A percentile compares a stretch with the other conserved stretches of the same genome.
Conservation (phyloP, 2,113 vertebrate genomes). For the Equus przewalskii region DNA sequence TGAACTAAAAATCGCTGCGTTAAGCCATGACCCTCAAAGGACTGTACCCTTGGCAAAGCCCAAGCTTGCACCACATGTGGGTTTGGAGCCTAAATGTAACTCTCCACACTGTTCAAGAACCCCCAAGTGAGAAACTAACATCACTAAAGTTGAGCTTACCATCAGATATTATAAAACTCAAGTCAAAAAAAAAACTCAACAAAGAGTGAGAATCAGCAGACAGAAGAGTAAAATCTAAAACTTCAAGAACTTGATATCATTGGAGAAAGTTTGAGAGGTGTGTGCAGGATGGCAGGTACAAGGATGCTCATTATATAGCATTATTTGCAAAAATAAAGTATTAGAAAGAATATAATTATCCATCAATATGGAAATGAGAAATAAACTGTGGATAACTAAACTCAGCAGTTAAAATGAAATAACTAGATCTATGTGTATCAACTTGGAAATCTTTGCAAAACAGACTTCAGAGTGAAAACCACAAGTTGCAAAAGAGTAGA, state of each 20-base stretch:
- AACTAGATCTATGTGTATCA: background rate
- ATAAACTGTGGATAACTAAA: background rate
- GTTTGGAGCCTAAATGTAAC: background rate
- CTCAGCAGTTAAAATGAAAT: slow-evolving; percentile 42
- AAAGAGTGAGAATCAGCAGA: background rate
- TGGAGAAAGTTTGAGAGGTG: background rate
- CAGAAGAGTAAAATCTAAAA: background rate
- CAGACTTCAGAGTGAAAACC: background rate
- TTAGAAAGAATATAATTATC: background rate
- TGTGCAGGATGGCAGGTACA: background rate
- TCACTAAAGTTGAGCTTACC: background rate
- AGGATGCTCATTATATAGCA: background rate
- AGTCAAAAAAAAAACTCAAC: background rate
- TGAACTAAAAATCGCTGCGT: background rate
- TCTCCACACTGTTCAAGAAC: background rate
- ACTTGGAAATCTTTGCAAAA: background rate
- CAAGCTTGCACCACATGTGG: background rate
- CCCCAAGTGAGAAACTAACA: background rate
- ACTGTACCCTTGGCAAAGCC: background rate
- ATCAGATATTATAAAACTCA: slow-evolving; percentile 28
- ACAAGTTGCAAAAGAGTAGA: background rate
- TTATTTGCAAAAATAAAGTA: slow-evolving; percentile 38
- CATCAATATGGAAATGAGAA: background rate
- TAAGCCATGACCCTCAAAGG: background rate
- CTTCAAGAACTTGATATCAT: background rate